Percentiles rank a stretch among this genome's conserved stretches.
Evolutionary conservation across 2,113 vertebrate genomes (phyloP).

Genomic region (Gobius niger): DNA sequence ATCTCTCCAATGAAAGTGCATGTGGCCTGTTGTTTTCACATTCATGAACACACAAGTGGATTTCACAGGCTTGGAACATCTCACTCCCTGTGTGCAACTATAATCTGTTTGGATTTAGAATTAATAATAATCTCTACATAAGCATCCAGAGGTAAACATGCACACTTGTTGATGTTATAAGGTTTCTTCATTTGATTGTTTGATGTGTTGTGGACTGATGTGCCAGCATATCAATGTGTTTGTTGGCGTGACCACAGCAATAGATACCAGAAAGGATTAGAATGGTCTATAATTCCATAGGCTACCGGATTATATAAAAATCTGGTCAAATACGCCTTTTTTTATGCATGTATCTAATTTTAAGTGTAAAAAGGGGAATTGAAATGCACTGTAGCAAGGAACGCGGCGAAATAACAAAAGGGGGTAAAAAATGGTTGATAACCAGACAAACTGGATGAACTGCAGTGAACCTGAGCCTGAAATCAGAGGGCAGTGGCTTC

Average conservation of each 20-base stretch:
- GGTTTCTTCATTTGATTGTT: background rate
- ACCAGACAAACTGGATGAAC: background rate
- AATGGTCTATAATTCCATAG: conserved; percentile 46
- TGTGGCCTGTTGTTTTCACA: conserved; percentile 45
- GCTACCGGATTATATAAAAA: conserved; percentile 45
- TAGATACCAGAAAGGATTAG: conserved; percentile 45
- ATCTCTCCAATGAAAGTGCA: conserved; percentile 37
- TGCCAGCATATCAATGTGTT: background rate
- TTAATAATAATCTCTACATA: conserved; percentile 35
- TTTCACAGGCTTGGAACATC: conserved; percentile 9
- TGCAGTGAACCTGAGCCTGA: conserved; percentile 30
- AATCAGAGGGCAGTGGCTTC: conserved; percentile 16
- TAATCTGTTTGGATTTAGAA: conserved; percentile 35
- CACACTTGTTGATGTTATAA: background rate
- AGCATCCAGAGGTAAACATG: background rate
- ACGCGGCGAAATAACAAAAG: no score
- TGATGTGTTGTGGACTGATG: background rate
- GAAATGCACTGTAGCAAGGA: no score
- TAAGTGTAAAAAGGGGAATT: no score
- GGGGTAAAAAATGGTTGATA: background rate
- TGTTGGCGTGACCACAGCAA: conserved; percentile 2
- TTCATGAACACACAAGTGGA: conserved; percentile 37
- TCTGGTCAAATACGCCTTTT: conserved; percentile 36
- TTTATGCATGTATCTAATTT: no score
- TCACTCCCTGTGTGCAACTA: conserved; percentile 17